phyloP scores from a whole-genome alignment of 1,140 invertebrate genomes.

The Achatina immaculata region DNA sequence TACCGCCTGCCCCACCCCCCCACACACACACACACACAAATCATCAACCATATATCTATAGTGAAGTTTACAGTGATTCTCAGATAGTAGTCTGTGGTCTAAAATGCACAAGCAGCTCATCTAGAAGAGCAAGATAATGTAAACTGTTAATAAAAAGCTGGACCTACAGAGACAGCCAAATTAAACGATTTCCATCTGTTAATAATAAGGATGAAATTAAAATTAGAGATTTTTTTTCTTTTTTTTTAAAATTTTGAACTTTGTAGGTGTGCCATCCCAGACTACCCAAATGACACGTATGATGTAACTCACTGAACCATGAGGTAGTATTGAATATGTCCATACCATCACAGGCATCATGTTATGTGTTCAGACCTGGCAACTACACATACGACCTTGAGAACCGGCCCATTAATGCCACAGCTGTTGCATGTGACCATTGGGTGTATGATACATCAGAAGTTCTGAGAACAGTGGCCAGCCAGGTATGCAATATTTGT shows the following conservation, averaged over 20 bases:
- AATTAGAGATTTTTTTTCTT: no score
- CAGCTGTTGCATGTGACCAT: slow-evolving; percentile 36
- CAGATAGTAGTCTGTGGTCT: no score
- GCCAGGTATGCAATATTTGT: slow-evolving; percentile 43
- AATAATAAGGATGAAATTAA: not conserved
- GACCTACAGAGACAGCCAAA: no score
- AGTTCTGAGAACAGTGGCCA: slow-evolving; percentile 44
- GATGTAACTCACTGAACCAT: slow-evolving; percentile 45
- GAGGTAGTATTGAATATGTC: slow-evolving; percentile 37
- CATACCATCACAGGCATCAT: slow-evolving; percentile 45
- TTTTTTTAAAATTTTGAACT: not conserved
- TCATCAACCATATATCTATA: no score
- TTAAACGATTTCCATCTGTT: no score
- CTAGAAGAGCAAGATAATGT: no score
- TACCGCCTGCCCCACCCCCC: no score
- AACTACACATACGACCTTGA: slow-evolving; percentile 9
- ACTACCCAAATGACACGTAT: slow-evolving; percentile 52
- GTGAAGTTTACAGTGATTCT: no score
- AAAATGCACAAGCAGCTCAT: no score
- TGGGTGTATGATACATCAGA: slow-evolving; percentile 54
- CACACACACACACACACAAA: no score
- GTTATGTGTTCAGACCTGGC: slow-evolving; percentile 33
- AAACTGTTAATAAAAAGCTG: no score
- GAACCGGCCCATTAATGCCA: slow-evolving; percentile 23
- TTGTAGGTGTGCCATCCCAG: slow-evolving; percentile 55